Evolutionary conservation across 2,113 vertebrate species (phyloP), one percentile per base, ranked within the genome.

Genomic region (Micromys minutus): DNA sequence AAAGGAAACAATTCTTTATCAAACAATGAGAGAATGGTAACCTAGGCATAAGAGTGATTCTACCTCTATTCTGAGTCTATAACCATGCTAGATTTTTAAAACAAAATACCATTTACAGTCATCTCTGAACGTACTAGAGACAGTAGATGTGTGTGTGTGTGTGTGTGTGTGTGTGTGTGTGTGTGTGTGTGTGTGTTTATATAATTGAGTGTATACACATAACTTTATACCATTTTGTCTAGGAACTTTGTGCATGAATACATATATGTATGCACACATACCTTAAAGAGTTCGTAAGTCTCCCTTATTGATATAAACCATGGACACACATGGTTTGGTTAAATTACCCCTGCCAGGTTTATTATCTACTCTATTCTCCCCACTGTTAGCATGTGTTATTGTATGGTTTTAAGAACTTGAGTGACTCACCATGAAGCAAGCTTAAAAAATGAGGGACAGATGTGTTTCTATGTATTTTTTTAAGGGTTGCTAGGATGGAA

Each of bases 361-460:
- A 97, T 98, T 96, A 97, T 98, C 97, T 97, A 77, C 97, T 92
- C 93, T 96, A 92, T 96, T 96, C 39, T n/a, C 91, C 94, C 96
- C 92, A 96, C 94, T 96, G 96, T 96, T 97, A 96, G 95, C 97
- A 96, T 98, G 96, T 95, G 93, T 97, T 97, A 98, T 98, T 97
- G 97, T 93, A 97, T 95, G 97, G 97, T 97, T 97, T 97, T 96
- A 97, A 97, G 90, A 97, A 97, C 96, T 95, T 97, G 95, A 97
- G 97, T 97, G 97, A 98, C 96, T 98, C 97, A 98, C 95, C 95
- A 96, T 98, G 96, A 97, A 97, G 94, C 96, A 97, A 97, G 97
- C 97, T 98, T 97, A 97, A 97, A 97, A 97, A 97, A 98, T 97
- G 97, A 97, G 95, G 97, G 97, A 97, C 97, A 98, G 97, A 97